Percentiles rank a stretch among this genome's conserved stretches.
Conservation (phyloP, 2,797 vertebrate species). For the Fistularia commersonii region DNA sequence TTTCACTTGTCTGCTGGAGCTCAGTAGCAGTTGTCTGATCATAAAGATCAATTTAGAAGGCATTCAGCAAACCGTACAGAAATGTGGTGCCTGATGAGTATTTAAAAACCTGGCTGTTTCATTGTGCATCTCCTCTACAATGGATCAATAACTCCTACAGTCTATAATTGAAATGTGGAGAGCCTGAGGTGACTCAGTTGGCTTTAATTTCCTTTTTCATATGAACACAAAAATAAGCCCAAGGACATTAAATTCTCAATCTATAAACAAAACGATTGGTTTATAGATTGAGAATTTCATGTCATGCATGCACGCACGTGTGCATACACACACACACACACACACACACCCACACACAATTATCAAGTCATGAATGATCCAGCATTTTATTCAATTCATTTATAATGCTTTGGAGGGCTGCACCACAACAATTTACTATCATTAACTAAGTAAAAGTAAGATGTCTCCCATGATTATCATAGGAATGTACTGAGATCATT, state of each 20-base stretch:
- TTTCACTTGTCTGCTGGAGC: conserved; percentile 24
- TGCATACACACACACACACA: too few species aligned
- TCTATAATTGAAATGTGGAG: conserved; percentile 56
- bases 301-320: too few species aligned
- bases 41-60: too few species aligned
- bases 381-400: too few species aligned
- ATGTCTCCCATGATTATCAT: background rate
- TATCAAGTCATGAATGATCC: too few species aligned
- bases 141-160: conserved; percentile 60
- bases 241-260: conserved; percentile 47
- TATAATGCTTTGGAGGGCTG: too few species aligned
- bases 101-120: conserved; percentile 55
- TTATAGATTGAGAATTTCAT: too few species aligned
- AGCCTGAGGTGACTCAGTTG: conserved; percentile 50
- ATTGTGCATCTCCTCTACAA: conserved; percentile 38
- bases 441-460: too few species aligned
- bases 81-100: conserved; percentile 50
- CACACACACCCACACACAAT: too few species aligned
- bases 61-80: conserved; percentile 30
- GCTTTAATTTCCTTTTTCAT: conserved; percentile 56
- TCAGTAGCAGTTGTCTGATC: conserved; percentile 23
- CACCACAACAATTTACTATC: too few species aligned
- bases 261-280: conserved; percentile 4
- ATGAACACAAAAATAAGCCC: conserved; percentile 54
- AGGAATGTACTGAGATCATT: background rate